phyloP scores from a whole-genome alignment of 2,797 vertebrate genomes.

The Staurois parvus region DNA sequence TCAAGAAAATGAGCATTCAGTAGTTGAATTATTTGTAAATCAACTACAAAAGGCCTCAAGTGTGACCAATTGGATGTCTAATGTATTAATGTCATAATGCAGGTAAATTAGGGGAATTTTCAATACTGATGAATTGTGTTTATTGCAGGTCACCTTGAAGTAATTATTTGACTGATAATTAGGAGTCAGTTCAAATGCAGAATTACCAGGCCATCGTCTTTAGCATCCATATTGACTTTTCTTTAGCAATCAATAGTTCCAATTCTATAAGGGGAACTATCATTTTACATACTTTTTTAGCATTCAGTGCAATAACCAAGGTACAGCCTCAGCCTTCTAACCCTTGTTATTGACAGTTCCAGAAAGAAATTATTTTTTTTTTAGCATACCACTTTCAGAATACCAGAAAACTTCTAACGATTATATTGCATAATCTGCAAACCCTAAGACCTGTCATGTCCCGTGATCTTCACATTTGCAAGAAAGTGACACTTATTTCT shows the following conservation, averaged over 20 bases:
- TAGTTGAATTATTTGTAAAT: too few relatives aligned
- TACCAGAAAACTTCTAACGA: too few relatives aligned
- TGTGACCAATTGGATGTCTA: too few relatives aligned
- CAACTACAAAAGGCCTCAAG: too few relatives aligned
- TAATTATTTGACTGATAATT: conserved; percentile 30
- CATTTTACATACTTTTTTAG: not conserved
- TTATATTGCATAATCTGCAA: too few relatives aligned
- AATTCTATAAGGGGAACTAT: conserved; percentile 26
- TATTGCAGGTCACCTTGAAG: conserved; percentile 51
- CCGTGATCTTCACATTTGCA: too few relatives aligned
- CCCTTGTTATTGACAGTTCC: not conserved
- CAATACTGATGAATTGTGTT: conserved; percentile 18
- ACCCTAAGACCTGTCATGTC: too few relatives aligned
- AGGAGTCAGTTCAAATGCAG: conserved; percentile 3
- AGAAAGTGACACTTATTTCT: too few relatives aligned
- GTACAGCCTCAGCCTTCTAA: not conserved
- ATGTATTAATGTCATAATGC: not conserved
- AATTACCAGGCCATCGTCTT: conserved; percentile 13
- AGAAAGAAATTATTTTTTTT: not conserved
- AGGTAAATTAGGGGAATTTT: not conserved
- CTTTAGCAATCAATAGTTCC: conserved; percentile 42
- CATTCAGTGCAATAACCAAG: not conserved
- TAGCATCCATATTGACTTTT: conserved; percentile 1
- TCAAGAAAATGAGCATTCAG: too few relatives aligned
- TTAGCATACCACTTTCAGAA: too few relatives aligned